Conservation (phyloP, 1,140 invertebrate species). For the Drosophila ficusphila region DNA sequence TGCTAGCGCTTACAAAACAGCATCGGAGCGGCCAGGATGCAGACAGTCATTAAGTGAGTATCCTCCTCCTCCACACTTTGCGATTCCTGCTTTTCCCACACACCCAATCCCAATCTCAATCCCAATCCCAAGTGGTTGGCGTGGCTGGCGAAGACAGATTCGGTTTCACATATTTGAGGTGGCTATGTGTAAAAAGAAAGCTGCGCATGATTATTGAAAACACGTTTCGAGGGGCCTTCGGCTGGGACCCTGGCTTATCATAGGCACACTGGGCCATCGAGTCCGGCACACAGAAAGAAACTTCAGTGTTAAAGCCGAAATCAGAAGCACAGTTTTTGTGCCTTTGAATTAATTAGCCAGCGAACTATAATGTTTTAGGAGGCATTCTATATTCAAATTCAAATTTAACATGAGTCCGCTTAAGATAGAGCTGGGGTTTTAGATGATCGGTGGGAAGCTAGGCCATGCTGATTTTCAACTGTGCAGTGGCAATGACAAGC, state of each 20-base stretch:
- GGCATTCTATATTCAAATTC: too few species aligned
- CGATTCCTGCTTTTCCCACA: conserved; percentile 12
- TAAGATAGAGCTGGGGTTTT: too few species aligned
- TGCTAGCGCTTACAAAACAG: conserved; percentile 12
- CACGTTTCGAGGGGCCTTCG: conserved; percentile 52
- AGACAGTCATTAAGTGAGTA: conserved; percentile 83
- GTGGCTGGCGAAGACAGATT: too few species aligned
- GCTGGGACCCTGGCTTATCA: conserved; percentile 36
- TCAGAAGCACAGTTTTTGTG: neutral
- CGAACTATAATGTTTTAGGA: too few species aligned
- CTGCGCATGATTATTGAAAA: conserved; percentile 78
- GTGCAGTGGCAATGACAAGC: conserved; percentile 16
- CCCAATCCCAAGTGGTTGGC: neutral
- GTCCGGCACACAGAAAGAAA: conserved; percentile 14
- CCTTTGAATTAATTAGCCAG: neutral
- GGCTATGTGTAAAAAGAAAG: conserved; percentile 65
- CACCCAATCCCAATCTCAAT: conserved; percentile 3
- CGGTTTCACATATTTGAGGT: conserved; percentile 37
- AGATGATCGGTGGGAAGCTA: too few species aligned
- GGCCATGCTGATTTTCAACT: too few species aligned
- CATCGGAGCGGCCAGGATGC: conserved; percentile 55
- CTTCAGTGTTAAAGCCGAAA: neutral
- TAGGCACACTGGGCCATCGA: conserved; percentile 6
- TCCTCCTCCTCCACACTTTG: neutral
- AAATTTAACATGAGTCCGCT: too few species aligned